Evolutionary conservation across 2,888 invertebrate genomes (phyloP), one percentile per base, ranked within the genome.

Genomic region (Nemotelus nigrinus): DNA sequence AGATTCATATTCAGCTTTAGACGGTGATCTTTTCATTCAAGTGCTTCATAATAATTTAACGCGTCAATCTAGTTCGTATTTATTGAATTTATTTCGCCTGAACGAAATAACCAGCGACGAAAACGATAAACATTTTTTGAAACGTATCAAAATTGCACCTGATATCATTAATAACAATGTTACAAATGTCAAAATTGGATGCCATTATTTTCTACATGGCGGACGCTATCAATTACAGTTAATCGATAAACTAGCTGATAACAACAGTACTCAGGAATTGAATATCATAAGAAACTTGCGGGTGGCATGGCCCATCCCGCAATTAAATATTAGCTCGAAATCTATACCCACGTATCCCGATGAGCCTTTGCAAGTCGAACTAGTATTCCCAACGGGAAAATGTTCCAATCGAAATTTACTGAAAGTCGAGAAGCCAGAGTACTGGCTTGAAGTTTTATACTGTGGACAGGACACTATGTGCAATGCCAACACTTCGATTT

Each of bases 341-440:
- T 91, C 92, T 82, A 91, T 95, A 75, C 91, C 92, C 82, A 95
- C 95, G 68, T 95, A 94, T 86, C 95, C 95, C 3, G 92, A 92
- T 83, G 88, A 90, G 79, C 91, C 93, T 47, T 93, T 95, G 80
- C 91, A 90, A 81, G 94, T 93, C 0, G 92, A 92, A 3, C 84
- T 95, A 80, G 92, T 93, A 84, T 95, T 94, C 84, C 92, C 92
- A 5, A 92, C 92, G 72, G 92, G 92, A 3, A 90, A 92, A 80
- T 94, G 94, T 84, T 84, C 86, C 58, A 82, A 83, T 48, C 86
- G 88, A 8, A 83, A 83, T 77, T 80, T 83, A 39, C 81, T 81
- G 7, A 81, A 80, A 67, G 50, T 41, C 63, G 88, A 89, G 44
- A 86, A 89, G 64, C 90, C 91, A 0, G 93, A 94, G 82, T 93